These are phyloP conservation scores for Himalopsyche kuldschensis DNA, from an alignment of 2,888 invertebrate genomes.

Conservation along the genomic window DNA sequence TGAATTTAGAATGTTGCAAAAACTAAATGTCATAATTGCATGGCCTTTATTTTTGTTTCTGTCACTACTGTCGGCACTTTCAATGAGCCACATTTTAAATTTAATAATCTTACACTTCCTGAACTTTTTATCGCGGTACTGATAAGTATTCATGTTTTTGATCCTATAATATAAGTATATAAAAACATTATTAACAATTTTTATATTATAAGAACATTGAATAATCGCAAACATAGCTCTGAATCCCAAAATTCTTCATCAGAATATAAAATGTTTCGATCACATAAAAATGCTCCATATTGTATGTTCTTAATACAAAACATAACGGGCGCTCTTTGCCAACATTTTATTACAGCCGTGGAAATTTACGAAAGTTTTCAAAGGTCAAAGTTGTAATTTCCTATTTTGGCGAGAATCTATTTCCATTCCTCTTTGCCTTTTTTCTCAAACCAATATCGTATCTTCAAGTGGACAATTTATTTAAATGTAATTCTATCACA, in stretches of 20 bases:
- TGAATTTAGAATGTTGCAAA: no score
- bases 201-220: not conserved
- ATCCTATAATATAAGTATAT: no score
- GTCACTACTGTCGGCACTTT: no score
- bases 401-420: not conserved
- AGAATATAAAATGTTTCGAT: not conserved
- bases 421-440: not conserved
- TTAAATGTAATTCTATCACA: not conserved
- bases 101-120: no score
- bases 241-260: not conserved
- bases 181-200: no score
- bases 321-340: not conserved
- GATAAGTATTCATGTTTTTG: no score
- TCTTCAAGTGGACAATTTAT: not conserved
- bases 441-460: not conserved
- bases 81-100: no score
- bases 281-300: not conserved
- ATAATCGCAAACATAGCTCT: not conserved
- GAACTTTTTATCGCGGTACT: no score
- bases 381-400: not conserved
- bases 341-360: not conserved
- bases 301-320: not conserved
- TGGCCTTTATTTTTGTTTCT: no score
- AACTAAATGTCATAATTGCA: no score
- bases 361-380: not conserved